Base-by-base conservation (phyloP, 2,113 vertebrate genomes). In the Jaculus jaculus region DNA sequence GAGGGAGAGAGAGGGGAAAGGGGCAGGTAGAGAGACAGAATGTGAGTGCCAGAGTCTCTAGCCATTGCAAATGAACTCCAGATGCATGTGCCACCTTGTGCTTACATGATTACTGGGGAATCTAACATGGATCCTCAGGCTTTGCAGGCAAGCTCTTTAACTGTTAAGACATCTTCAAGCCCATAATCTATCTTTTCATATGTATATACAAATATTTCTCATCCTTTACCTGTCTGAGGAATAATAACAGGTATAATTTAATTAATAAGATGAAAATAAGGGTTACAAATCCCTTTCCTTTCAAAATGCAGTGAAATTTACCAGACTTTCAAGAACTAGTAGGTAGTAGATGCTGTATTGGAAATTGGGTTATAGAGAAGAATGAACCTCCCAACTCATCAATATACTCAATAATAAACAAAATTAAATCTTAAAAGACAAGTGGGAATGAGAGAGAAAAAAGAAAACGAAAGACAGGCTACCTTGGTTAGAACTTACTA, bases 301-400 rank as follows among this genome's bases (percentile, higher is more conserved):
- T 42, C 42, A 87, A 90, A 92, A 42, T 58, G 23, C 4, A 74
- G 34, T 68, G 17, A 91, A 68, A 91, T 61, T 88, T 84, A 68
- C 72, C 42, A 80, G 23, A 72, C 18, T 84, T n/a, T 47, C 2
- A 47, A 84, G 16, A 17, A 18, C 2, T 47, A 24, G n/a, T 81
- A 68, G 12, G 24, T 58, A 58, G 23, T 58, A 28, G 58, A 1
- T 6, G 21, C 24, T 91, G 20, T 37, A 51, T 8, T 18, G 54
- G 74, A 2, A 1, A 2, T 1, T 69, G 23, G 17, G 79, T 9
- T 5, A n/a, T 5, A 74, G 26, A 51, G 24, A 72, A 54, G 34
- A 90, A 47, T 47, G 42, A 5, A 47, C 42, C 42, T 8, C 42
- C 42, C 5, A 47, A 47, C 42, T 47, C 8, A 47, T 47, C 42